Percentiles rank a stretch among this genome's conserved stretches.
phyloP scores from a whole-genome alignment of 2,797 vertebrate species.

The Leptatherina wallacei region DNA sequence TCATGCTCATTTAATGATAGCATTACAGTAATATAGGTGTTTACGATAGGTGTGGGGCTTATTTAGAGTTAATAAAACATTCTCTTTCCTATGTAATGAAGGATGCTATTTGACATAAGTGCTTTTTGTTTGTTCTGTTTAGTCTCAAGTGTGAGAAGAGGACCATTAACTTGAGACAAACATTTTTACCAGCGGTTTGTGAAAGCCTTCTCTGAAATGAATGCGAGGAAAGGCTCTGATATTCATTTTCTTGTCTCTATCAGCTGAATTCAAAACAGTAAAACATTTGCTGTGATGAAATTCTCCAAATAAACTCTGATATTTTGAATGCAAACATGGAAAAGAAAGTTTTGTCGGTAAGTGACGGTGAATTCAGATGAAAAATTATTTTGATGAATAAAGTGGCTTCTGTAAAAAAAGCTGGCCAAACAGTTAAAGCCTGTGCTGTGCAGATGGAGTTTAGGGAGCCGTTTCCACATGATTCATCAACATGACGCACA shows the following conservation, averaged over 20 bases:
- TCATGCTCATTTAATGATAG: slow-evolving; percentile 76
- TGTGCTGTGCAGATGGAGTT: not conserved
- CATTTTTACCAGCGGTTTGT: slow-evolving; percentile 84
- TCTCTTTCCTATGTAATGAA: slow-evolving; percentile 81
- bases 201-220: slow-evolving; percentile 79
- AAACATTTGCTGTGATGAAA: not conserved
- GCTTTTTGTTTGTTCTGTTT: slow-evolving; percentile 84
- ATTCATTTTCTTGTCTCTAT: slow-evolving; percentile 36
- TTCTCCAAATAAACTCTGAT: not conserved
- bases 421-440: not conserved
- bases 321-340: not conserved
- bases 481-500: slow-evolving; percentile 18
- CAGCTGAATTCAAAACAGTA: slow-evolving; percentile 20
- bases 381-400: slow-evolving; percentile 10
- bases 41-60: slow-evolving; percentile 84
- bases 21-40: slow-evolving; percentile 84
- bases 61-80: slow-evolving; percentile 84
- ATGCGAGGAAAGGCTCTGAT: slow-evolving; percentile 48
- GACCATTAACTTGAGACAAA: slow-evolving; percentile 84
- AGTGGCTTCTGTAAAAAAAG: not conserved
- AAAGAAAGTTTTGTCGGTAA: not conserved
- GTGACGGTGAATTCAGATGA: not conserved
- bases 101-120: slow-evolving; percentile 82
- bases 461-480: not conserved
- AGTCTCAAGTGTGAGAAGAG: slow-evolving; percentile 81